Evolutionary conservation across 2,888 invertebrate genomes (phyloP).

Genomic region (Pecten maximus): DNA sequence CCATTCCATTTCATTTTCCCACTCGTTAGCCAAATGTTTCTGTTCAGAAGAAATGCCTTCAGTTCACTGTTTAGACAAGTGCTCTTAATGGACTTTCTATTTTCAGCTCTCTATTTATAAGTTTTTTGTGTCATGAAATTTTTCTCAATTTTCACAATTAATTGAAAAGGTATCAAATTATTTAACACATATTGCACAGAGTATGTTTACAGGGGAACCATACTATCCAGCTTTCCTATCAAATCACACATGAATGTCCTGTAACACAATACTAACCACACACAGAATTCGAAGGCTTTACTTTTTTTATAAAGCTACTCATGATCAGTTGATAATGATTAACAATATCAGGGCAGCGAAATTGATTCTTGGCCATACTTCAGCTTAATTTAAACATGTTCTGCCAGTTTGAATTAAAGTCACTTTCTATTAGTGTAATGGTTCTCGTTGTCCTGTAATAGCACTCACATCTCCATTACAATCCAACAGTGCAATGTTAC

Average conservation of each 20-base stretch:
- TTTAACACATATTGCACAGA: not conserved
- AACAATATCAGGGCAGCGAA: not conserved
- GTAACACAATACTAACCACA: not conserved
- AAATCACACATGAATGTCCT: not conserved
- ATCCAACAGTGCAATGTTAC: not conserved
- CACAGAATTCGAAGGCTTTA: not conserved
- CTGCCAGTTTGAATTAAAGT: not conserved
- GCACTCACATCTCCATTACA: not conserved
- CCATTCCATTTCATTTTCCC: not conserved
- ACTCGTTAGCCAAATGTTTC: not conserved
- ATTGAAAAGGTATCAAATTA: constrained; percentile 6
- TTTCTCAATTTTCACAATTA: not conserved
- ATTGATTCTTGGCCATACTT: not conserved
- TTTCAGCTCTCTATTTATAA: not conserved
- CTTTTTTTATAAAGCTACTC: too few species aligned
- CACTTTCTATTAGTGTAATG: not conserved
- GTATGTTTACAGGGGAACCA: not conserved
- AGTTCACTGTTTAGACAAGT: not conserved
- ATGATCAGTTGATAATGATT: not conserved
- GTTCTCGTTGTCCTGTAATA: too few species aligned
- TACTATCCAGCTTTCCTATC: not conserved
- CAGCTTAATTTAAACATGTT: not conserved
- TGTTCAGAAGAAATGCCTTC: not conserved
- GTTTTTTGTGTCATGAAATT: not conserved
- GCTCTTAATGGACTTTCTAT: not conserved